phyloP scores from a whole-genome alignment of 2,113 vertebrate genomes.

The Dicentrarchus labrax region DNA sequence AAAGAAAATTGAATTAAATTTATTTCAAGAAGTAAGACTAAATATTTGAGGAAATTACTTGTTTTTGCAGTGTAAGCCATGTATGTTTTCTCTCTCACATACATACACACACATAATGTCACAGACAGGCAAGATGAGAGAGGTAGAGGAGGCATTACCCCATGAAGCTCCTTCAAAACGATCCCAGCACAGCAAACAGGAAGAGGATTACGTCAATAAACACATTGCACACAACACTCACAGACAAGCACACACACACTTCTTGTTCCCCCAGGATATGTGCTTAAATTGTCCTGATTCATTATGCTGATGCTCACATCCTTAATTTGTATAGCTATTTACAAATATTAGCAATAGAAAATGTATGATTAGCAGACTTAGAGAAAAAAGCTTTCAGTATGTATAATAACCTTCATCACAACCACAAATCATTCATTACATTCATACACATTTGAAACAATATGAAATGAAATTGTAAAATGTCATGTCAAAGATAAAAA shows the following conservation, averaged over 20 bases:
- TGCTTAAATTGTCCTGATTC: not conserved
- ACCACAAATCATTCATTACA: not conserved
- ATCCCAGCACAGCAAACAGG: conserved; percentile 89
- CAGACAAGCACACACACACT: not conserved
- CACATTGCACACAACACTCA: conserved; percentile 3
- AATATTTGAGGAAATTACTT: conserved; percentile 64
- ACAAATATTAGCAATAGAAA: no score
- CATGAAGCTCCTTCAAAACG: conserved; percentile 95
- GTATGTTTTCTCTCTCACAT: conserved; percentile 58
- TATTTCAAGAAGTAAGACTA: conserved; percentile 26
- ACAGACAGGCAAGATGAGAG: conserved; percentile 61
- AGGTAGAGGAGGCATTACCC: conserved; percentile 92
- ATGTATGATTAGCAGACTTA: not conserved
- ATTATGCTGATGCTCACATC: not conserved
- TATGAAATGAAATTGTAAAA: not conserved
- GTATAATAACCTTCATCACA: no score
- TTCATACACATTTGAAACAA: not conserved
- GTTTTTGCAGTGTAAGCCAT: conserved; percentile 59
- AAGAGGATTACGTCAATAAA: conserved; percentile 86
- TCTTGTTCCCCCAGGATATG: not conserved
- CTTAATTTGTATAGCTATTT: not conserved
- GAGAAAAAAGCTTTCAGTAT: not conserved
- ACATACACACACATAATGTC: conserved; percentile 60
- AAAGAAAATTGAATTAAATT: not conserved
- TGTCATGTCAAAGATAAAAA: not conserved